Evolutionary conservation across 2,888 invertebrate species (phyloP).

Genomic region (Tenodera sinensis): DNA sequence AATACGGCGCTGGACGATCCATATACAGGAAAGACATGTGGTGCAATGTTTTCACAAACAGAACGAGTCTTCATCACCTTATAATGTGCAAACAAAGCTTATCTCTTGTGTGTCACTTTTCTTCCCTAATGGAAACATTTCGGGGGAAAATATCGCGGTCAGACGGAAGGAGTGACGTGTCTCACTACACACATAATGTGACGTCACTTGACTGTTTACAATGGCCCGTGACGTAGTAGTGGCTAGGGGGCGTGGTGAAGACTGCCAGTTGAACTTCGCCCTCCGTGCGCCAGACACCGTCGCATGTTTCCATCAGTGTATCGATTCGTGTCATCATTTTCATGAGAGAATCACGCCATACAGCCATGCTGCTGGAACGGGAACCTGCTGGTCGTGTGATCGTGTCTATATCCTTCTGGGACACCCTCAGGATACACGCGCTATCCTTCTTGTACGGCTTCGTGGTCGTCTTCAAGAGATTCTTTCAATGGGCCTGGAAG

Average conservation of each 20-base stretch:
- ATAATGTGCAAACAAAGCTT: too few relatives aligned
- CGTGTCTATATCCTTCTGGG: constrained; percentile 49
- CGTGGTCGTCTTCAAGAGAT: constrained; percentile 50
- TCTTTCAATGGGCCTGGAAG: constrained; percentile 51
- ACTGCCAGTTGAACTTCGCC: background rate
- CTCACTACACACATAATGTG: background rate
- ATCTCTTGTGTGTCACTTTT: too few relatives aligned
- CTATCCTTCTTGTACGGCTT: constrained; percentile 51
- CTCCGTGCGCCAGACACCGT: background rate
- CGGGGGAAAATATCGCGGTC: too few relatives aligned
- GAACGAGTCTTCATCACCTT: too few relatives aligned
- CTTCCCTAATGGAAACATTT: too few relatives aligned
- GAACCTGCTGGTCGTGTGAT: constrained; percentile 33
- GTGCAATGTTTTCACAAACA: too few relatives aligned
- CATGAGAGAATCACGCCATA: background rate
- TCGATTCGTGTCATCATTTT: background rate
- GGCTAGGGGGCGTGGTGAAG: background rate
- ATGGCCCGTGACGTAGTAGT: background rate
- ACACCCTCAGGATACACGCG: constrained; percentile 48
- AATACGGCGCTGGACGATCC: too few relatives aligned
- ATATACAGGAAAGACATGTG: too few relatives aligned
- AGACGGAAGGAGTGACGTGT: too few relatives aligned
- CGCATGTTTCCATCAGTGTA: background rate
- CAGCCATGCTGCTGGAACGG: background rate
- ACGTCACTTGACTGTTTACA: background rate